A percentile compares a stretch with the other conserved stretches of the same genome.
Conservation (phyloP, 2,888 invertebrate species). For the Rutpela maculata region DNA sequence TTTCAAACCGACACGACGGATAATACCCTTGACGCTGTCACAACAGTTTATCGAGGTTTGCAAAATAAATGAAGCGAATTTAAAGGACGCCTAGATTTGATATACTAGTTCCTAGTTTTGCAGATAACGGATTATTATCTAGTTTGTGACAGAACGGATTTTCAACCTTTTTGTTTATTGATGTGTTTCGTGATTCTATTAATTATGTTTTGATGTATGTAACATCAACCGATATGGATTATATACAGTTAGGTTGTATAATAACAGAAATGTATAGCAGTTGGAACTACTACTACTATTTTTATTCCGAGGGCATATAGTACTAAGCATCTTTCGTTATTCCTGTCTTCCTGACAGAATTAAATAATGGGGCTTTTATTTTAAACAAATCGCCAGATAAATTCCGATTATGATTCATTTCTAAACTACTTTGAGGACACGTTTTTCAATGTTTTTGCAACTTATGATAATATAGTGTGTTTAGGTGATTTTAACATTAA, state of each 20-base stretch:
- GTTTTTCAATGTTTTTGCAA: too few species aligned
- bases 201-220: background rate
- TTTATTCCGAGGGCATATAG: background rate
- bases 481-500: too few species aligned
- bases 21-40: conserved; percentile 11
- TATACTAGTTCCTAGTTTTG: background rate
- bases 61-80: background rate
- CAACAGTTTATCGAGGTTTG: background rate
- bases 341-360: too few species aligned
- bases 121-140: background rate
- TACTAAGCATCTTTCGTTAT: background rate
- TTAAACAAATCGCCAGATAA: too few species aligned
- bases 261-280: background rate
- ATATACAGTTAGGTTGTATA: background rate
- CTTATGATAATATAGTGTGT: too few species aligned
- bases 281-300: background rate
- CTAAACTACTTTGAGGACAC: too few species aligned
- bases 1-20: background rate
- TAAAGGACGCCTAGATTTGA: background rate
- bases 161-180: background rate
- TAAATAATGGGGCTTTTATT: too few species aligned
- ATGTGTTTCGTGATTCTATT: background rate
- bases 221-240: background rate
- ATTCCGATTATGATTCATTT: too few species aligned
- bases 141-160: conserved; percentile 5